A percentile compares a stretch with the other conserved stretches of the same genome.
These are phyloP conservation scores for Helicoverpa armigera DNA, from an alignment of 1,140 invertebrate genomes.

Conservation along the genomic window DNA sequence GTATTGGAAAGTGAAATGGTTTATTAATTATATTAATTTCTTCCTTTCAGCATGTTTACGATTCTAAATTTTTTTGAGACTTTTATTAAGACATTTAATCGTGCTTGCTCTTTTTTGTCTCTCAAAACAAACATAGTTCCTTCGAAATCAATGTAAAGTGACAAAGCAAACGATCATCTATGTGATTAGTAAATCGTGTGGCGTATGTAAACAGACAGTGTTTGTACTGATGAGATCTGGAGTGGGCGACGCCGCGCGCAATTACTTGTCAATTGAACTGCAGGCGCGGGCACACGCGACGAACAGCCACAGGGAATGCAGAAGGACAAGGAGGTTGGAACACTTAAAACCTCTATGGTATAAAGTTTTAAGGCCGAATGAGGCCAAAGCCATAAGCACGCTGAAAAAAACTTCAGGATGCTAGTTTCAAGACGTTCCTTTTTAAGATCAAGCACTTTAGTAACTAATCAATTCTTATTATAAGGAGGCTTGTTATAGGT, in stretches of 20 bases:
- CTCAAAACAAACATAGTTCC: not conserved
- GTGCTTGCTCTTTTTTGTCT: not conserved
- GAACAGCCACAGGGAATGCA: not conserved
- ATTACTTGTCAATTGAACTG: constrained; percentile 54
- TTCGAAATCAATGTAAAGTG: not conserved
- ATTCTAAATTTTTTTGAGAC: not conserved
- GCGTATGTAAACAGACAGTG: constrained; percentile 41
- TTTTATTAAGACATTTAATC: not conserved
- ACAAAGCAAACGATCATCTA: not conserved
- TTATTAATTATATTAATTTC: no score
- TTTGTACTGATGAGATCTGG: constrained; percentile 47
- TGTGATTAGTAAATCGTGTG: constrained; percentile 35
- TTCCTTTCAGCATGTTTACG: no score
- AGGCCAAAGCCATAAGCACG: no score
- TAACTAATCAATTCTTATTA: no score
- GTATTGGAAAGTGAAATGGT: no score
- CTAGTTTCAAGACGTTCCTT: no score
- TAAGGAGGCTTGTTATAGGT: no score
- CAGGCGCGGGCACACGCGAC: constrained; percentile 29
- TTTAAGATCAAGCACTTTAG: no score
- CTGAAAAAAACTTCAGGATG: no score
- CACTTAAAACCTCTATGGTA: no score
- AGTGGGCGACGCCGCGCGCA: constrained; percentile 60
- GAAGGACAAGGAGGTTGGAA: not conserved
- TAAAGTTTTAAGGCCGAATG: no score